Evolutionary conservation across 2,797 vertebrate species (phyloP), one percentile per base, ranked within the genome.

Genomic region (Halcyon chelicuti): DNA sequence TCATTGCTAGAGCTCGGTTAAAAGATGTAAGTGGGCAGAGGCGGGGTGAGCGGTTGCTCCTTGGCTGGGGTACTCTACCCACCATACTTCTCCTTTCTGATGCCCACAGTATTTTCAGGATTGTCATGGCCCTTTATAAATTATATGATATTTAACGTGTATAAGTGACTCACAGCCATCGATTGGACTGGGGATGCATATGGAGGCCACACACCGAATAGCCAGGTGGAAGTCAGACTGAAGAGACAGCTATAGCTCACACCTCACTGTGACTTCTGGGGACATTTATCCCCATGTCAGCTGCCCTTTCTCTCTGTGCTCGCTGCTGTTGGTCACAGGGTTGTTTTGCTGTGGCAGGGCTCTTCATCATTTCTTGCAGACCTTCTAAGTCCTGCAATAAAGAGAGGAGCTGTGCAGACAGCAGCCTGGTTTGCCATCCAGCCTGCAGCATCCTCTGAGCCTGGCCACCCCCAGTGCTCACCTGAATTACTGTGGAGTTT

Each of bases 271-370:
- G 61, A 26, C 39, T 80, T 44, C 57, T 71, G 76, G 52, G 82
- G 57, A 74, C 1, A 0, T 76, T 60, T 26, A 15, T 55, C 44
- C 22, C 55, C 10, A 0, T 31, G 89, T 72, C 70, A 62, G 84
- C 63, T 3, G 3, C 39, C 20, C 5, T 47, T 90, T 79, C 60
- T 33, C 60, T 54, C 0, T 0, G 0, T 65, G 35, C 42, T 76
- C 17, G 55, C 51, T 54, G 47, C 23, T 47, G 26, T 22, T 42
- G 60, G n/a, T 73, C 0, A 0, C 74, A 52, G 58, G 31, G 17
- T 31, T 1, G 0, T 83, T 26, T 65, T 33, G 70, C 58, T 29
- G 35, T 67, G 58, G 25, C 54, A 75, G 58, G 65, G 63, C 40
- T 76, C 75, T 90, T 82, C 55, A 35, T 82, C 39, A 47, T 89